phyloP scores from a whole-genome alignment of 2,797 vertebrate genomes.

The Chromobotia macracanthus region DNA sequence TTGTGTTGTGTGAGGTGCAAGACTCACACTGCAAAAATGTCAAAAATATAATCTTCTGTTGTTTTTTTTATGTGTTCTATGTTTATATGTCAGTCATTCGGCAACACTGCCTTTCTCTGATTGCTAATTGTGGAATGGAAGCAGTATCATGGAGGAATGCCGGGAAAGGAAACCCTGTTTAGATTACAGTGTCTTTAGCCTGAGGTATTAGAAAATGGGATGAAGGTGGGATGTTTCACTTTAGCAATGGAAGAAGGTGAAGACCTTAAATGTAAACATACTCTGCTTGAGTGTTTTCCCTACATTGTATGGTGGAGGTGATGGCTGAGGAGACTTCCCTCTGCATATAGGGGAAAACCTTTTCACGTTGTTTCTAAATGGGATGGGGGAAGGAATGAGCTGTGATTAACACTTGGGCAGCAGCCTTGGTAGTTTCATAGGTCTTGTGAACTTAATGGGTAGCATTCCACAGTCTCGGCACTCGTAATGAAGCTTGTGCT shows the following conservation, averaged over 20 bases:
- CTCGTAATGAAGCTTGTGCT: constrained; percentile 38
- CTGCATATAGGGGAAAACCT: background rate
- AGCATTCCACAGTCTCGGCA: constrained; percentile 50
- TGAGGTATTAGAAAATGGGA: constrained; percentile 43
- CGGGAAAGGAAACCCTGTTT: constrained; percentile 32
- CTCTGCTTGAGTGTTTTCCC: constrained; percentile 4
- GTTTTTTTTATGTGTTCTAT: no score
- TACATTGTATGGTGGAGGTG: constrained; percentile 7
- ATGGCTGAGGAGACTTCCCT: background rate
- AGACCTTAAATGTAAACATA: constrained; percentile 51
- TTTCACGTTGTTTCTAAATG: constrained; percentile 4
- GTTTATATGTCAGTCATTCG: background rate
- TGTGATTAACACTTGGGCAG: constrained; percentile 34
- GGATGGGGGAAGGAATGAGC: constrained; percentile 30
- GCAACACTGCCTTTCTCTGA: constrained; percentile 18
- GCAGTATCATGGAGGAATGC: background rate
- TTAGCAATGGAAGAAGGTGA: constrained; percentile 36
- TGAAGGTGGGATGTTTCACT: constrained; percentile 36
- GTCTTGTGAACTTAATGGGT: constrained; percentile 46
- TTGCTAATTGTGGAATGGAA: constrained; percentile 35
- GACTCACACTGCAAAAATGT: no score
- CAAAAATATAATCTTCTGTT: no score
- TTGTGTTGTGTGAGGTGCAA: no score
- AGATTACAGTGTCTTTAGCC: constrained; percentile 44
- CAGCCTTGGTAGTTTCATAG: constrained; percentile 18